Percentiles rank a stretch among this genome's conserved stretches.
phyloP scores from a whole-genome alignment of 2,888 invertebrate genomes.

The Melanchra persicariae region DNA sequence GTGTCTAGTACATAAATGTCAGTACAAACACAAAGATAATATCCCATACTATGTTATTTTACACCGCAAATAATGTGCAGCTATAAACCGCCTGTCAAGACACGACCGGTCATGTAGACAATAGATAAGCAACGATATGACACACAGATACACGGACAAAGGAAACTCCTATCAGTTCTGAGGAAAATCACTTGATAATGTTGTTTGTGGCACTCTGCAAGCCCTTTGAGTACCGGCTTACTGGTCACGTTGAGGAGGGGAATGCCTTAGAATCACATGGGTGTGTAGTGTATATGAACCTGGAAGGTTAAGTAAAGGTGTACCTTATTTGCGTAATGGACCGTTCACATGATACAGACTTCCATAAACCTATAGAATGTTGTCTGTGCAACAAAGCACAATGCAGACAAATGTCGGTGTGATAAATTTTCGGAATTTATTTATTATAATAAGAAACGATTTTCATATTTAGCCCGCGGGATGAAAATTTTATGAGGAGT shows the following conservation, averaged over 20 bases:
- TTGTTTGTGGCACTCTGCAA: slow-evolving; percentile 55
- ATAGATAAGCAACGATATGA: slow-evolving; percentile 70
- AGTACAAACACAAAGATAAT: slow-evolving; percentile 43
- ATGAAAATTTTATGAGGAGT: too few species aligned
- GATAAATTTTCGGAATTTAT: too few species aligned
- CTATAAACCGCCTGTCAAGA: slow-evolving; percentile 53
- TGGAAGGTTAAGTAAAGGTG: not conserved
- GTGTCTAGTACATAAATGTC: slow-evolving; percentile 13
- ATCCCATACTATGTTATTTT: slow-evolving; percentile 24
- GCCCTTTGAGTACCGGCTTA: slow-evolving; percentile 39
- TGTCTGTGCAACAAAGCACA: too few species aligned
- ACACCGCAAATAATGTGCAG: slow-evolving; percentile 60
- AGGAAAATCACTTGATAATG: slow-evolving; percentile 76
- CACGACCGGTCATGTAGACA: slow-evolving; percentile 84
- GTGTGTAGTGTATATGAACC: not conserved
- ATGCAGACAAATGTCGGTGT: too few species aligned
- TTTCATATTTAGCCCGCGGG: too few species aligned
- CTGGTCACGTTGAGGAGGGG: slow-evolving; percentile 45
- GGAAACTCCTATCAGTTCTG: slow-evolving; percentile 78
- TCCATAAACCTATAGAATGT: too few species aligned
- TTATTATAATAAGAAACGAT: too few species aligned
- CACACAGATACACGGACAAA: slow-evolving; percentile 75
- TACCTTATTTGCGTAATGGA: not conserved
- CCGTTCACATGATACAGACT: too few species aligned
- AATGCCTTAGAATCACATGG: slow-evolving; percentile 9